These are phyloP conservation scores for Parnassius mnemosyne DNA, from an alignment of 2,888 invertebrate genomes.

Conservation along the genomic window DNA sequence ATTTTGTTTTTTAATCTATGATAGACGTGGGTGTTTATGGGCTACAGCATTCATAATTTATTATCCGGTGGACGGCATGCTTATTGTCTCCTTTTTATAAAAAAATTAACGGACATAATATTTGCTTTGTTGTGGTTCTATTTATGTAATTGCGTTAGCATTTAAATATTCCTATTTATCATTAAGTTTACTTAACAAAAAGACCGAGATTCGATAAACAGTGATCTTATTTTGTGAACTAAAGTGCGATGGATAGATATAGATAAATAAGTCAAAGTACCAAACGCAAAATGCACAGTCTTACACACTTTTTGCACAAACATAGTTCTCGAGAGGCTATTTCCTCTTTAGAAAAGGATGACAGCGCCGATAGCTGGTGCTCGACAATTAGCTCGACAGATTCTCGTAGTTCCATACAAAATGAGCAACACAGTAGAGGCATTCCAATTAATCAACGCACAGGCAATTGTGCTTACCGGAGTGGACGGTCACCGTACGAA, in stretches of 20 bases:
- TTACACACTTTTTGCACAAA: slow-evolving; percentile 68
- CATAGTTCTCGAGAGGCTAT: slow-evolving; percentile 49
- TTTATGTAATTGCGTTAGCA: no score
- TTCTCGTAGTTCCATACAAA: slow-evolving; percentile 41
- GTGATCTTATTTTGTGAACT: not conserved
- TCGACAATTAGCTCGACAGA: slow-evolving; percentile 54
- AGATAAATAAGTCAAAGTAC: not conserved
- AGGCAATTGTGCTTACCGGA: slow-evolving; percentile 51
- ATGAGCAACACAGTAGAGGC: slow-evolving; percentile 43
- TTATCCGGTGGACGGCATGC: no score
- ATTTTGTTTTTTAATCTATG: no score
- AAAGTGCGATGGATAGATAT: not conserved
- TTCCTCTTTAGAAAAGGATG: slow-evolving; percentile 58
- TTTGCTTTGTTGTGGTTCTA: no score
- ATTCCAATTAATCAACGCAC: slow-evolving; percentile 55
- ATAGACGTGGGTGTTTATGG: no score
- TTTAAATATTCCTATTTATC: no score
- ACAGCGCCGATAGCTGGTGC: slow-evolving; percentile 73
- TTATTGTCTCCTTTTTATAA: no score
- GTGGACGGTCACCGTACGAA: slow-evolving; percentile 51
- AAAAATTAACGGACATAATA: no score
- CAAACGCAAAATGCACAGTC: slow-evolving; percentile 61
- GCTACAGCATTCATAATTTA: no score
- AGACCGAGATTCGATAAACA: slow-evolving; percentile 24
- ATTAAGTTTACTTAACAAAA: not conserved